Percentiles rank a stretch among this genome's conserved stretches.
Conservation (phyloP, 2,113 vertebrate genomes). For the Crotalus viridis region DNA sequence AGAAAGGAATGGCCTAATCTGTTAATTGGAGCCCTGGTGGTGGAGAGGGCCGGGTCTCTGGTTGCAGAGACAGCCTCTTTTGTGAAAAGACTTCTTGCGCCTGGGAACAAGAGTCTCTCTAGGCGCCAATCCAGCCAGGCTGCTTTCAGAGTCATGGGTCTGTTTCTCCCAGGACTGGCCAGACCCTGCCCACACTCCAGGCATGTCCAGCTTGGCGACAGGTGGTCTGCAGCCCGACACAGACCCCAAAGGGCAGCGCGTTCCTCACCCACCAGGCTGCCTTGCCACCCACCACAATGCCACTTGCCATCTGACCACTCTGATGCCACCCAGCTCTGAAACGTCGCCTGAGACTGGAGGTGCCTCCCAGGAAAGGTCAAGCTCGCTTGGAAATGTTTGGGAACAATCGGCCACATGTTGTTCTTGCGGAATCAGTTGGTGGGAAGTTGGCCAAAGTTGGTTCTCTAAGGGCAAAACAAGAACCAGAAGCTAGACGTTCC, state of each 20-base stretch:
- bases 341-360: not conserved
- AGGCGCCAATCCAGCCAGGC: slow-evolving; percentile 36
- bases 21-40: not conserved
- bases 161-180: not conserved
- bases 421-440: slow-evolving; percentile 38
- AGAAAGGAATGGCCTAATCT: slow-evolving; percentile 30
- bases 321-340: slow-evolving; percentile 15
- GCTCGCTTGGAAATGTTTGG: slow-evolving; percentile 51
- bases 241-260: not conserved
- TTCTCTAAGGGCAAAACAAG: slow-evolving; percentile 29
- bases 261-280: not conserved
- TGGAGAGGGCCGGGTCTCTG: slow-evolving; percentile 5
- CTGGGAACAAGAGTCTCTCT: slow-evolving; percentile 56
- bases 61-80: not conserved
- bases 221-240: slow-evolving; percentile 51
- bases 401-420: slow-evolving; percentile 67
- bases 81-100: slow-evolving; percentile 11
- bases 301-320: accelerated
- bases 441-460: slow-evolving; percentile 66
- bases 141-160: slow-evolving; percentile 44
- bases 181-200: slow-evolving; percentile 40
- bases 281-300: not conserved
- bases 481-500: not conserved
- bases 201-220: slow-evolving; percentile 23
- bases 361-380: slow-evolving; percentile 21